phyloP scores from a whole-genome alignment of 2,888 invertebrate genomes.

The Thymelicus sylvestris region DNA sequence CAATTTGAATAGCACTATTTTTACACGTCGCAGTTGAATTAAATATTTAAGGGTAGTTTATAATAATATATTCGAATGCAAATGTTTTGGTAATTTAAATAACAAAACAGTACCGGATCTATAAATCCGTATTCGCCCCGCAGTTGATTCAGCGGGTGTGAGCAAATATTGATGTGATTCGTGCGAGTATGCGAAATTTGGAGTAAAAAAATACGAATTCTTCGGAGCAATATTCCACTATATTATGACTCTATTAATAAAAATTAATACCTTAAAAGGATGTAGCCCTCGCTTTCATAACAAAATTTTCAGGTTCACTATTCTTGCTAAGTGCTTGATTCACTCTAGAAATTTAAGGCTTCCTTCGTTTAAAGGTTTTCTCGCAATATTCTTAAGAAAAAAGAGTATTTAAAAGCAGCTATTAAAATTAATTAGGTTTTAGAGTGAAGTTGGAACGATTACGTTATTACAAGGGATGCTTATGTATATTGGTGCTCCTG shows the following conservation, averaged over 20 bases:
- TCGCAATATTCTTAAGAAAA: no score
- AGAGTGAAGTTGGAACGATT: no score
- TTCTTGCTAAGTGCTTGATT: no score
- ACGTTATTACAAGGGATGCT: no score
- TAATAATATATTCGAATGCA: slow-evolving; percentile 46
- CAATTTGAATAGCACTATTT: neutral
- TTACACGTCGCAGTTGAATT: neutral
- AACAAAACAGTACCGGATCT: slow-evolving; percentile 41
- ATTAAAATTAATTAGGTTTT: no score
- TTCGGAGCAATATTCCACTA: neutral
- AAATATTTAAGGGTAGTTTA: slow-evolving; percentile 23
- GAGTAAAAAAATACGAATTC: neutral
- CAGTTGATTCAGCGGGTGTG: slow-evolving; percentile 31
- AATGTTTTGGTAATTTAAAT: slow-evolving; percentile 46
- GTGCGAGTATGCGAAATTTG: neutral
- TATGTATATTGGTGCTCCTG: no score
- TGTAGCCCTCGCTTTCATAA: no score
- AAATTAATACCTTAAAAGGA: no score
- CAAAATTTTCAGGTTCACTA: no score
- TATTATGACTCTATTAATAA: neutral
- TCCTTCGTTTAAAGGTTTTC: no score
- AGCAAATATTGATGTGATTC: slow-evolving; percentile 24
- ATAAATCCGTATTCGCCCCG: slow-evolving; percentile 39
- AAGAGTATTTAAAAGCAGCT: no score
- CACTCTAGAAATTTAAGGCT: no score